Percentiles rank a stretch among this genome's conserved stretches.
These are phyloP conservation scores for Pipistrellus pipistrellus DNA, from an alignment of 2,797 vertebrate species.

Conservation along the genomic window DNA sequence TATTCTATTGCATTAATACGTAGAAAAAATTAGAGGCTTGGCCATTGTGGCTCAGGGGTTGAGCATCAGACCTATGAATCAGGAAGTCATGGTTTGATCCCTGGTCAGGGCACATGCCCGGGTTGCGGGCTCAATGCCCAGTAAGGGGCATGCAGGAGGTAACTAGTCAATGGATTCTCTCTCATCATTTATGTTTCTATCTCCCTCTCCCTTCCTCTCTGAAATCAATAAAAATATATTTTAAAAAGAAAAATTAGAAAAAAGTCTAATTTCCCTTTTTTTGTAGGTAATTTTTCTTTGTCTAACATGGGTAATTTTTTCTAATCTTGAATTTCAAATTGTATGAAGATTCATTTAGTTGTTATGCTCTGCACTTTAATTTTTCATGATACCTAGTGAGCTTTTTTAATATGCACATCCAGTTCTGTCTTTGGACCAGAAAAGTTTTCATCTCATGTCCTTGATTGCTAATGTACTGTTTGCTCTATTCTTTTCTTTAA, in stretches of 20 bases:
- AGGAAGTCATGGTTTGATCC: not conserved
- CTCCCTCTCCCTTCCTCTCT: not conserved
- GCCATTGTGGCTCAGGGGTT: not conserved
- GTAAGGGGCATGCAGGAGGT: not conserved
- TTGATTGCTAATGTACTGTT: constrained; percentile 13
- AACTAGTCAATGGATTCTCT: not conserved
- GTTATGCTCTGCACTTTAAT: not conserved
- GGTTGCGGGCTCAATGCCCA: not conserved
- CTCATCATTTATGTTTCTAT: not conserved
- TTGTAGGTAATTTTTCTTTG: not conserved
- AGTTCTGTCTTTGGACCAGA: not conserved
- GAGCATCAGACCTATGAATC: not conserved
- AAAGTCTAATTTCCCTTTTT: not conserved
- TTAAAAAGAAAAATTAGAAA: not conserved
- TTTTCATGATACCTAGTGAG: not conserved
- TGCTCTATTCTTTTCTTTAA: not conserved
- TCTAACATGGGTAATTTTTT: not conserved
- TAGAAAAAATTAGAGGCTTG: not conserved
- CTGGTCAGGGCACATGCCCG: not conserved
- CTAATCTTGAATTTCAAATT: constrained; percentile 16
- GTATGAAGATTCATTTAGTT: not conserved
- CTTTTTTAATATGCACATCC: constrained; percentile 3
- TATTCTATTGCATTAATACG: constrained; percentile 2
- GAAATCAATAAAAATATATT: not conserved
- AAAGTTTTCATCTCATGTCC: constrained; percentile 32